Conservation (phyloP, 2,797 vertebrate species). For the Pangasius mekongensis region DNA sequence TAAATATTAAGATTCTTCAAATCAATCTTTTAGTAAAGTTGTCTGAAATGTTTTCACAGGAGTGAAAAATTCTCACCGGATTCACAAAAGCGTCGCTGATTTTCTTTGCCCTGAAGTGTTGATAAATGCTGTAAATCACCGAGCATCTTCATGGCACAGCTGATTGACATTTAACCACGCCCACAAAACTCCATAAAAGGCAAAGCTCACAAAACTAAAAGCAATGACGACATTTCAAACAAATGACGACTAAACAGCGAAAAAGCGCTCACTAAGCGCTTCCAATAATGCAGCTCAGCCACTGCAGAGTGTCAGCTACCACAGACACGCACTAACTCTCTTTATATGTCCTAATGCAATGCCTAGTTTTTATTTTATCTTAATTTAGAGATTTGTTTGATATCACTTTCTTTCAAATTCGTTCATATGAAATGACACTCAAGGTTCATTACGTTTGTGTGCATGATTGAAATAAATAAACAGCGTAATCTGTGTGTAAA, state of each 20-base stretch:
- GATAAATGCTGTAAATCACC: neutral
- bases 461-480: too few relatives aligned
- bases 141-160: neutral
- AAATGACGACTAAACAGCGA: neutral
- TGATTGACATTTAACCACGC: neutral
- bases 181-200: neutral
- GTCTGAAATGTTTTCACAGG: neutral
- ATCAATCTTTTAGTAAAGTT: neutral
- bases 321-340: neutral
- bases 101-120: neutral
- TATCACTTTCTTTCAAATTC: too few relatives aligned
- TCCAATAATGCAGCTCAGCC: neutral
- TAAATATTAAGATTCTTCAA: neutral
- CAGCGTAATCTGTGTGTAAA: too few relatives aligned
- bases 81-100: neutral
- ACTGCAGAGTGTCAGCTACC: neutral
- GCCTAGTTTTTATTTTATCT: too few relatives aligned
- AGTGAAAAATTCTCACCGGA: neutral
- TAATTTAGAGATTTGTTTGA: too few relatives aligned
- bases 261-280: neutral
- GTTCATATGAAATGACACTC: too few relatives aligned
- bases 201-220: neutral
- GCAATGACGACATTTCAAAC: too few relatives aligned
- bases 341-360: neutral
- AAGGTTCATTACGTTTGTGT: too few relatives aligned